Percentiles rank a stretch among this genome's conserved stretches.
Conservation (phyloP, 1,140 invertebrate species). For the Drosophila oshimai region DNA sequence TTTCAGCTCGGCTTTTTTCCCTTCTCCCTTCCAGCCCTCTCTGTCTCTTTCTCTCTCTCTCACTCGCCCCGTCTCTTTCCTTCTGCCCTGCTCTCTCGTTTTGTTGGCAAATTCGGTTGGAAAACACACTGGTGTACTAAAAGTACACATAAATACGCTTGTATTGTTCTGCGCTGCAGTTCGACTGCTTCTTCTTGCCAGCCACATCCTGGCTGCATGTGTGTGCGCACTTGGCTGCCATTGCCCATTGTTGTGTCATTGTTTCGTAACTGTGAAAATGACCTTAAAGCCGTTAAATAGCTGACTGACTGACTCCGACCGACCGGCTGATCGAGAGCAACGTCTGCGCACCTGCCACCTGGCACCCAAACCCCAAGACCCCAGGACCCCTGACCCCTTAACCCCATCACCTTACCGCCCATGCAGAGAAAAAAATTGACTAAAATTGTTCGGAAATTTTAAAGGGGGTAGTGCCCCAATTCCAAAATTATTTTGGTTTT, state of each 20-base stretch:
- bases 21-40: constrained; percentile 1
- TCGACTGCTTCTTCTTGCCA: constrained; percentile 7
- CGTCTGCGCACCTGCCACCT: constrained; percentile 41
- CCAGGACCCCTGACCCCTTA: neutral
- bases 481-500: no score
- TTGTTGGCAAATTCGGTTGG: constrained; percentile 44
- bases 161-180: constrained; percentile 30
- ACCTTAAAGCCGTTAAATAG: constrained; percentile 79
- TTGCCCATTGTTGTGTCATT: constrained; percentile 69
- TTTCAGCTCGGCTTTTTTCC: constrained; percentile 56
- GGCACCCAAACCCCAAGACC: no score
- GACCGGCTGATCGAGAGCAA: constrained; percentile 48
- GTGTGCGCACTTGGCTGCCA: constrained; percentile 58
- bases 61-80: constrained; percentile 2
- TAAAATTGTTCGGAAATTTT: neutral
- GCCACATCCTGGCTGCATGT: constrained; percentile 10
- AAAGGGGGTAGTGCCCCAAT: no score
- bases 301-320: constrained; percentile 53
- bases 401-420: neutral
- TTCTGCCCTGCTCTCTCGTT: constrained; percentile 1
- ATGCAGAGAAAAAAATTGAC: neutral
- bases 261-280: constrained; percentile 76
- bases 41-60: constrained; percentile 8
- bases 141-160: constrained; percentile 59
- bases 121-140: constrained; percentile 42